Percentiles rank a stretch among this genome's conserved stretches.
Conservation (phyloP, 2,888 invertebrate species). For the Hirtodrosophila histrioides region DNA sequence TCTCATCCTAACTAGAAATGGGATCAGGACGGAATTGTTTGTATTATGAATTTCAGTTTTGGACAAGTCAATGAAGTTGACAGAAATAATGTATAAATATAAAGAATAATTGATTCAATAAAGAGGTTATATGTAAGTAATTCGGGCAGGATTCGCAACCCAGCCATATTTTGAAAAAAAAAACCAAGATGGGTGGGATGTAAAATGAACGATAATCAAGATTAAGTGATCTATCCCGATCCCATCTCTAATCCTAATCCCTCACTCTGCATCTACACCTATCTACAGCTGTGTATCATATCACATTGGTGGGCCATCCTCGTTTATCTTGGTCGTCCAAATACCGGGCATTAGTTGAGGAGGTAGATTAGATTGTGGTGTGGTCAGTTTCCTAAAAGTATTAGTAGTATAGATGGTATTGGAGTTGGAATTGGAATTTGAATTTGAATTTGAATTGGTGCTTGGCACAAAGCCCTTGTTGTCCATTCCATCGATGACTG, state of each 20-base stretch:
- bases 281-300: constrained; percentile 14
- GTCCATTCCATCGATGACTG: constrained; percentile 72
- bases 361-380: constrained; percentile 83
- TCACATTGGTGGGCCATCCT: constrained; percentile 71
- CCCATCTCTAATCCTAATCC: background rate
- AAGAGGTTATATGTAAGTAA: no score
- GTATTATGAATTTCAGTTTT: no score
- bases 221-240: no score
- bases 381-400: constrained; percentile 70
- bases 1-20: background rate
- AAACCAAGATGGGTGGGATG: no score
- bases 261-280: constrained; percentile 1
- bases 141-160: no score
- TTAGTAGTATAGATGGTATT: constrained; percentile 68
- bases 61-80: no score
- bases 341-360: constrained; percentile 83
- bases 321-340: constrained; percentile 83
- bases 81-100: no score
- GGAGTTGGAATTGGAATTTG: constrained; percentile 30
- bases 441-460: constrained; percentile 29
- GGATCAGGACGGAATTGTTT: no score
- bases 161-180: no score
- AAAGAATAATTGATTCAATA: no score
- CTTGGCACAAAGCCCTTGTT: constrained; percentile 71
- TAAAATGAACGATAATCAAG: no score